These are phyloP conservation scores for Anthophora plumipes DNA, from an alignment of 2,888 invertebrate genomes.

Conservation along the genomic window DNA sequence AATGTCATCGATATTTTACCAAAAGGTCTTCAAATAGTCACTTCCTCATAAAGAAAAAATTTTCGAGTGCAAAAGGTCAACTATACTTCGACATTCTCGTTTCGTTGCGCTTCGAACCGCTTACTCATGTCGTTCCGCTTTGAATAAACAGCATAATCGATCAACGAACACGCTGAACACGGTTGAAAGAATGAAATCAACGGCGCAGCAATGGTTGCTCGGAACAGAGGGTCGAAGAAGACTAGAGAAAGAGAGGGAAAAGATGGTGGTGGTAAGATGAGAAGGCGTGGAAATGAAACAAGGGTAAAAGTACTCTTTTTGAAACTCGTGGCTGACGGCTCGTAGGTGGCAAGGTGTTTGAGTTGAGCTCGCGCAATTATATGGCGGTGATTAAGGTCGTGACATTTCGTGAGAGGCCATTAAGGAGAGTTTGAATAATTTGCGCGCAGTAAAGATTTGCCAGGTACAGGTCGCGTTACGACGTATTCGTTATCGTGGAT, in stretches of 20 bases:
- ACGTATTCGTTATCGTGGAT: conserved; percentile 60
- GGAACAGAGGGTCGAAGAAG: neutral
- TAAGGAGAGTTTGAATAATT: conserved; percentile 65
- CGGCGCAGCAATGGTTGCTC: neutral
- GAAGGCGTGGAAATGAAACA: neutral
- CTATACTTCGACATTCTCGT: too few relatives aligned
- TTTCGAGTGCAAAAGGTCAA: too few relatives aligned
- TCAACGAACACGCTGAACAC: too few relatives aligned
- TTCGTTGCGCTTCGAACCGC: neutral
- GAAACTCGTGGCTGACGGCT: conserved; percentile 15
- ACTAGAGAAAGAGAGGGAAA: neutral
- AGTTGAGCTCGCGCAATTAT: conserved; percentile 55
- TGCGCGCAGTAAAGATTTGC: conserved; percentile 49
- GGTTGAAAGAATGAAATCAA: neutral
- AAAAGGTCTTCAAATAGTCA: too few relatives aligned
- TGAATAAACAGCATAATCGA: neutral
- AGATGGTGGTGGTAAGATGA: neutral
- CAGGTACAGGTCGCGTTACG: conserved; percentile 37
- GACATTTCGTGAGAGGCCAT: conserved; percentile 57
- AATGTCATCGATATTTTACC: too few relatives aligned
- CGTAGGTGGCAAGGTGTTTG: conserved; percentile 40
- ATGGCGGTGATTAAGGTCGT: conserved; percentile 61
- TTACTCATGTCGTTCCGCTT: neutral
- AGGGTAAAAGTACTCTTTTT: conserved; percentile 42
- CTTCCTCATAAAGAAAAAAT: too few relatives aligned